phyloP scores from a whole-genome alignment of 2,888 invertebrate species.

The Eustalomyia histrio region DNA sequence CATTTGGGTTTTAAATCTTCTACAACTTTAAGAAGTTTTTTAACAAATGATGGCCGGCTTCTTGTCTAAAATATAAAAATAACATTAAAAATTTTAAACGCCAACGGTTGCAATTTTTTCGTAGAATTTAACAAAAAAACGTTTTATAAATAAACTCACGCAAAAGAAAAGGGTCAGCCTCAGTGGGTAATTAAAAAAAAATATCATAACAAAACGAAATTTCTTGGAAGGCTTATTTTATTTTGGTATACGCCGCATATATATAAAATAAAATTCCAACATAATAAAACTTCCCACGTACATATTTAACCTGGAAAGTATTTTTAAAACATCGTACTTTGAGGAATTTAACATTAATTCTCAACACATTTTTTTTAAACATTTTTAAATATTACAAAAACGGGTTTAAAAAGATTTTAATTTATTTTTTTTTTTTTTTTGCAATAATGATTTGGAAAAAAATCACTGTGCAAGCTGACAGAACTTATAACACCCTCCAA shows the following conservation, averaged over 20 bases:
- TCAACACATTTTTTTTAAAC: background rate
- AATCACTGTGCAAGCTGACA: no score
- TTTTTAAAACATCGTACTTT: background rate
- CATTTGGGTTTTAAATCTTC: background rate
- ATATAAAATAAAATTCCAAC: background rate
- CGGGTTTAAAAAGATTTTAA: no score
- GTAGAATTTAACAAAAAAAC: conserved; percentile 25
- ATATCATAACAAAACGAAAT: no score
- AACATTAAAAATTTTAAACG: conserved; percentile 44
- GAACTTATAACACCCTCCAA: no score
- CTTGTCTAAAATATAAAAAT: background rate
- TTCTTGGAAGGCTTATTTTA: conserved; percentile 39
- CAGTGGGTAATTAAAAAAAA: conserved; percentile 13
- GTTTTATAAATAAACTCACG: conserved; percentile 21
- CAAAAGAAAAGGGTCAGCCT: conserved; percentile 28
- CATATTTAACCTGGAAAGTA: conserved; percentile 37
- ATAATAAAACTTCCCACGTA: conserved; percentile 61
- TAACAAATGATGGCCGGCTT: conserved; percentile 4
- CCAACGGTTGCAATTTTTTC: conserved; percentile 45
- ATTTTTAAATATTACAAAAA: no score
- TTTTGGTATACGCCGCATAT: conserved; percentile 3
- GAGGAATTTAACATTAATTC: background rate
- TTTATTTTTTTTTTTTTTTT: no score
- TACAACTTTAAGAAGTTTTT: background rate
- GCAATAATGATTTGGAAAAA: no score